A percentile compares a stretch with the other conserved stretches of the same genome.
phyloP scores from a whole-genome alignment of 2,113 vertebrate species.

The Caloenas nicobarica region DNA sequence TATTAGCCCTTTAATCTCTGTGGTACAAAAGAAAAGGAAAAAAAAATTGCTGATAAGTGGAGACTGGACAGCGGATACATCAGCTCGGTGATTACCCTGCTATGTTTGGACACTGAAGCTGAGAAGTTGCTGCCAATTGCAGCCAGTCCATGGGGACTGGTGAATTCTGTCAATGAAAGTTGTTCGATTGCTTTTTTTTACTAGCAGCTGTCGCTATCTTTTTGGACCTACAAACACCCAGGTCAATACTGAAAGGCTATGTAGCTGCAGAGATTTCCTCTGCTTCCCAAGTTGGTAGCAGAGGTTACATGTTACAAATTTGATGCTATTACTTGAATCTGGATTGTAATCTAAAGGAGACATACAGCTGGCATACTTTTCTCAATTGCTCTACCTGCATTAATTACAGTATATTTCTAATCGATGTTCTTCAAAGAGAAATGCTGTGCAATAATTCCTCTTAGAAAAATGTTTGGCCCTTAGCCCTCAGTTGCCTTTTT shows the following conservation, averaged over 20 bases:
- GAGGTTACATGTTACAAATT: neutral
- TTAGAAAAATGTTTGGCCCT: neutral
- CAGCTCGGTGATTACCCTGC: neutral
- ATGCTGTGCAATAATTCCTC: neutral
- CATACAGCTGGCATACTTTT: neutral
- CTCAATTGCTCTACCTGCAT: neutral
- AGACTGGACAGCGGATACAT: neutral
- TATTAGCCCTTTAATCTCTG: neutral
- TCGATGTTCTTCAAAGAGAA: neutral
- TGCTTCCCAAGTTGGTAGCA: neutral
- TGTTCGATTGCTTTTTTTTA: conserved; percentile 36
- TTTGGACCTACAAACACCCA: neutral
- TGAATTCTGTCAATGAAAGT: conserved; percentile 29
- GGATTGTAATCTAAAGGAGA: neutral
- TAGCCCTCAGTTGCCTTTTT: neutral
- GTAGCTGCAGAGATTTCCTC: neutral
- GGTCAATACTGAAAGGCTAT: neutral
- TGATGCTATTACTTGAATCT: fast-evolving
- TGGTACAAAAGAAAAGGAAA: neutral
- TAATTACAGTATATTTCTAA: neutral
- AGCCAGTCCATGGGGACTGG: neutral
- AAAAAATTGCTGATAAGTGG: conserved; percentile 16
- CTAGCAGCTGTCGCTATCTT: conserved; percentile 20
- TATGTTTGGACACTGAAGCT: conserved; percentile 35
- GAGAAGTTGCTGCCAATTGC: conserved; percentile 21